Base-by-base conservation (phyloP, 2,797 vertebrate genomes). In the Diglossa cyanea region DNA sequence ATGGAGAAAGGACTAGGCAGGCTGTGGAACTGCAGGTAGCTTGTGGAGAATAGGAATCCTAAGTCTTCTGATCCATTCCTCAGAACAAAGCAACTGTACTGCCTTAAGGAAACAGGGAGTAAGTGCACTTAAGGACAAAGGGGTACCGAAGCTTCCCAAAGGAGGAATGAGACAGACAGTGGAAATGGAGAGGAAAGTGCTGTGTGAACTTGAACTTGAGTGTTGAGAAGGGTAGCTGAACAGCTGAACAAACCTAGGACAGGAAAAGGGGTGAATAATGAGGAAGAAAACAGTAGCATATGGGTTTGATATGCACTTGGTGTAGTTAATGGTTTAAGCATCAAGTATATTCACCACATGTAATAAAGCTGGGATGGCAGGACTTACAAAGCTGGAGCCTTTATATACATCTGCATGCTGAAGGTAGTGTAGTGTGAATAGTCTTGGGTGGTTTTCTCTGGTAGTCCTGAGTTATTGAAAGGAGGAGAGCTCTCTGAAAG, bases 91-190 rank as follows among this genome's bases (percentile, higher is more conserved):
- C 48, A 48, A 19, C 21, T 65, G 33, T 8, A 3, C 12, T n/a
- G 21, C 8, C 1, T 57, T 70, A 48, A 48, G 58, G 54, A 65
- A 67, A 47, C 0, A 1, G 11, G 18, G 58, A 25, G 18, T 9
- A 10, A 31, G 14, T 57, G 31, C 16, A 35, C 13, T 45, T 45
- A 23, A 39, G 25, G n/a, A 61, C 35, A 54, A 66, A 67, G 44
- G 0, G 0, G 2, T 73, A 13, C 26, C 51, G 21, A 19, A 58
- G 28, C 8, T 90, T 80, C 51, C 72, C 25, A 40, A 13, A 68
- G n/a, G 19, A 57, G 19, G 21, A n/a, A 10, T 2, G 2, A 39
- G 40, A 21, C 3, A 13, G 55, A 42, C 0, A 0, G 10, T 14
- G 39, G 23, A 20, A 90, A 6, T 9, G 16, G 28, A 39, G 30